Evolutionary conservation across 2,113 vertebrate genomes (phyloP).

Genomic region (Entosphenus tridentatus): DNA sequence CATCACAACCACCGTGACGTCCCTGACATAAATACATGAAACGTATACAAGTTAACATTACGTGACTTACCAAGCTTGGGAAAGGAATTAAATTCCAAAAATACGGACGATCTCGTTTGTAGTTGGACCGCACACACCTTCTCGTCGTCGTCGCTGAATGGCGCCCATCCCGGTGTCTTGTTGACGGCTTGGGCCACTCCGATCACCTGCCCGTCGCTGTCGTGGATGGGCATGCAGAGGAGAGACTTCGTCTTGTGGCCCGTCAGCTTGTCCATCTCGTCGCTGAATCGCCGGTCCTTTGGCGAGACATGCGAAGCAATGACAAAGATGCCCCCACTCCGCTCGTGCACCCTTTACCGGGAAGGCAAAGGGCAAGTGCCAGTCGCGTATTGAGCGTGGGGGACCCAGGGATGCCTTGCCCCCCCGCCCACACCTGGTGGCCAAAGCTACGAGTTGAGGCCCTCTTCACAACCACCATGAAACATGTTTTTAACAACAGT

Average conservation of each 20-base stretch:
- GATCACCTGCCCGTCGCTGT: constrained; percentile 80
- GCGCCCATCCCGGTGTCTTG: constrained; percentile 58
- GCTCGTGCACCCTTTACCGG: no score
- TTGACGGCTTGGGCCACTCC: constrained; percentile 93
- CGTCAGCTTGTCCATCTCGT: constrained; percentile 91
- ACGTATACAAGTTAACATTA: neutral
- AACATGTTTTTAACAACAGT: no score
- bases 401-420: no score
- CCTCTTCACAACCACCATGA: no score
- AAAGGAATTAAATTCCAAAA: neutral
- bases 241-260: constrained; percentile 96
- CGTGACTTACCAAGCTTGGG: neutral
- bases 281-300: constrained; percentile 85
- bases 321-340: no score
- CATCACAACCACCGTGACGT: no score
- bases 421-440: no score
- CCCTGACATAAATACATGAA: neutral
- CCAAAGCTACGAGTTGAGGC: no score
- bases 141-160: constrained; percentile 83
- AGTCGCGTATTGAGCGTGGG: no score
- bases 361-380: no score
- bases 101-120: no score
- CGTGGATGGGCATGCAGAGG: constrained; percentile 82
- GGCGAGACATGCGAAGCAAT: neutral
- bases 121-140: constrained; percentile 34